Evolutionary conservation across 2,888 invertebrate genomes (phyloP), one percentile per base, ranked within the genome.

Genomic region (Melinaea marsaeus): DNA sequence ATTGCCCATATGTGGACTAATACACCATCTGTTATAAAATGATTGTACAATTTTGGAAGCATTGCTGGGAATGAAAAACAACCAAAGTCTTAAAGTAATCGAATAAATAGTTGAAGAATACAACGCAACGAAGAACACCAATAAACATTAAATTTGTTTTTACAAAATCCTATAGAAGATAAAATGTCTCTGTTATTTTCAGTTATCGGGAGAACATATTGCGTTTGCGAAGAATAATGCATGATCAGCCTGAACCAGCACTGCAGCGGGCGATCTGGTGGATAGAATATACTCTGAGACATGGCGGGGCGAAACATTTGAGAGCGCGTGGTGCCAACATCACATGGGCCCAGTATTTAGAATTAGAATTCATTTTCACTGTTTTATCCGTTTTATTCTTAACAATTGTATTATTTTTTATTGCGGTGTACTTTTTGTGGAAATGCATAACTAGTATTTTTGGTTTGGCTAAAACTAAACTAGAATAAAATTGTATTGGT

Each of bases 211-310:
- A 71, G 0, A 72, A 73, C 55, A 64, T 71, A 22, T 35, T 57
- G 4, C 68, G 66, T 9, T 58, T 78, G 0, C 67, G 72, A 22
- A 35, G 46, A 0, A 13, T 74, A 6, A 72, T 75, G 63, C 37
- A 68, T 13, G 79, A 79, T 55, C 74, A 76, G 62, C 74, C 74
- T 0, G 63, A 74, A 55, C 56, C 62, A 4, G 65, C 77, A 0
- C 57, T 77, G 0, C 72, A 78, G 2, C 75, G 75, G 13, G 74
- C 75, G 0, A 67, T 75, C 6, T 76, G 76, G 77, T 78, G 79
- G 79, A 71, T 71, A 2, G 77, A 79, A 55, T 72, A 78, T 58
- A 73, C 76, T 4, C 37, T 79, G 1, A 72, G 78, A 0, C 74
- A 79, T 58, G 71, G 73, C 1, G 76, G 75, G 3, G 75, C 74